Base-by-base conservation (phyloP, 2,888 invertebrate species). In the Idaea aversata region DNA sequence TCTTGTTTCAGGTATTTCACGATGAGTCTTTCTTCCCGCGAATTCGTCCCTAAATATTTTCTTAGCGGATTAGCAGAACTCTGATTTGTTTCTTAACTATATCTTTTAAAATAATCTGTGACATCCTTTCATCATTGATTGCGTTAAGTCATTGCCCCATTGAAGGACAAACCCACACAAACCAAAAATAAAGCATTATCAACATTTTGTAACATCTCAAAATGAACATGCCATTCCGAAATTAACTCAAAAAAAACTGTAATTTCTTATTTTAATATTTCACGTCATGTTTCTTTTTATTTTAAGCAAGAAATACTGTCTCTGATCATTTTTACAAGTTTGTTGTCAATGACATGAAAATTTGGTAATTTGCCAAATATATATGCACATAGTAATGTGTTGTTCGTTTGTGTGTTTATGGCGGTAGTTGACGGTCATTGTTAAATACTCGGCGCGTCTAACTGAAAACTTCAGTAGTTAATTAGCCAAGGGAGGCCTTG, bases 351-450 rank as follows among this genome's bases (percentile, higher is more conserved):
- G 75, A 69, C 70, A 77, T 70, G 66, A 62, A 65, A 67, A 64
- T 76, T 82, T 82, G 82, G 81, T 76, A 77, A 72, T 25, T 68
- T 81, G 82, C 82, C 82, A 82, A 74, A 70, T 74, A 63, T 74
- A 63, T 76, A 69, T 65, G 65, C 63, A 60, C 60, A 16, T 66
- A 66, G 64, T 64, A 36, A 36, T n/a, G n/a, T 38, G 57, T 58
- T 64, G 61, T 65, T 59, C 63, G 63, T 47, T 13, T 47, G 13
- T 47, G 7, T 13, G 10, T 7, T 47, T 47, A 47, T 6, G 13
- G 13, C 13, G 13, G 47, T 47, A 47, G 13, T 47, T n/a, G 25
- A 25, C 25, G 25, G 25, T 25, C 25, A 25, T 25, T 25, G 25
- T 25, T 25, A 25, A 25, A 25, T 25, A 25, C 25, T 25, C 1